Evolutionary conservation across 2,888 invertebrate genomes (phyloP).

Genomic region (Lymantria dispar): DNA sequence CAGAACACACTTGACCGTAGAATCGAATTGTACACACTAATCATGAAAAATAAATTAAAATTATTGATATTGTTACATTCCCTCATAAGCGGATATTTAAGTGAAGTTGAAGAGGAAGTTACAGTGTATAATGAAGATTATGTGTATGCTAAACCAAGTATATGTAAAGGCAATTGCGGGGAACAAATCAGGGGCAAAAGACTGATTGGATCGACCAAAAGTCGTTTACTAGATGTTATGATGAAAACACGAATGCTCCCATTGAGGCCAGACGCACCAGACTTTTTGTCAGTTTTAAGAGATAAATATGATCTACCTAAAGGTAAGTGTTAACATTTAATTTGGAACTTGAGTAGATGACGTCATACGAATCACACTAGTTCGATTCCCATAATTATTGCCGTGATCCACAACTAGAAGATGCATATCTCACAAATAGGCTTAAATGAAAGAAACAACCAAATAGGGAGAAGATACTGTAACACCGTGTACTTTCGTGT

Average conservation of each 20-base stretch:
- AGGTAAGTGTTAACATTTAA: too few species aligned
- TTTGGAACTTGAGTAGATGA: too few species aligned
- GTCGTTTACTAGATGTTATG: constrained; percentile 61
- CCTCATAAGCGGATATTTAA: constrained; percentile 15
- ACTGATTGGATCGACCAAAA: constrained; percentile 30
- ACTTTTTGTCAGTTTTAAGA: constrained; percentile 50
- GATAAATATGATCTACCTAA: constrained; percentile 54
- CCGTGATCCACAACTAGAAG: too few species aligned
- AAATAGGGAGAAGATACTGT: too few species aligned
- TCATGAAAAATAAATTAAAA: constrained; percentile 19
- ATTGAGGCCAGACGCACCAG: constrained; percentile 44
- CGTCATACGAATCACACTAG: too few species aligned
- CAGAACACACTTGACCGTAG: constrained; percentile 33
- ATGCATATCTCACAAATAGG: too few species aligned
- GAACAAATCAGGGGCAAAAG: constrained; percentile 40
- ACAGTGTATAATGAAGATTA: constrained; percentile 34
- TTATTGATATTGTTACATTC: constrained; percentile 16
- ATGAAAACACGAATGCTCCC: constrained; percentile 49
- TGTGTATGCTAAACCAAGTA: constrained; percentile 42
- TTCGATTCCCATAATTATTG: too few species aligned
- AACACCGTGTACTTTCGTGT: too few species aligned
- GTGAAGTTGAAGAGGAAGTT: constrained; percentile 31
- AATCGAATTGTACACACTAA: constrained; percentile 11
- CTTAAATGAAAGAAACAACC: too few species aligned
- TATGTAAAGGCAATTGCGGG: constrained; percentile 44